Base-by-base conservation (phyloP, 2,113 vertebrate genomes). In the Corynorhinus townsendii region DNA sequence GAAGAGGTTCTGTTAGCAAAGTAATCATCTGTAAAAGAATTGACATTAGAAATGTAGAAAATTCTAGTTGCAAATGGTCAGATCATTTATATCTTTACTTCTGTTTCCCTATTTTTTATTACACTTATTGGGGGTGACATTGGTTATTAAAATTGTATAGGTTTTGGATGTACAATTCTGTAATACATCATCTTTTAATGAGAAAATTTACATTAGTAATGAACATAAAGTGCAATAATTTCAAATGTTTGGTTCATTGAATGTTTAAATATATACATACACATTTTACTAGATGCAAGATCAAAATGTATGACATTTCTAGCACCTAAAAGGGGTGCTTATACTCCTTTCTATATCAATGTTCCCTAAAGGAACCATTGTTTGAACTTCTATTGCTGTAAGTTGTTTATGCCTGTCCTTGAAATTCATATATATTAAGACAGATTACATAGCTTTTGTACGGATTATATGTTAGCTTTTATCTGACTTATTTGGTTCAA, bases 21-120 rank as follows among this genome's bases (percentile, higher is more conserved):
- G n/a, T 79, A 93, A 86, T n/a, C 73, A 91, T 90, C 45, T 94
- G 69, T 71, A 84, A 93, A 95, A 54, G 15, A 83, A 76, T 22
- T 79, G 59, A 68, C 75, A 54, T 38, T 35, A 72, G 43, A 59
- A 66, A 86, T 86, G 16, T 73, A 82, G 76, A 88, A 83, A 93
- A 77, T 43, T 82, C 5, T 76, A 75, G 38, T 71, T 91, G 62
- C 20, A 94, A 89, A 76, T 87, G 75, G 56, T 84, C 56, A 49
- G 20, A 75, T 43, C 30, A 15, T 86, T 91, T 72, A 84, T 54
- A 76, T 40, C 38, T 91, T 87, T 86, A 75, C 11, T 86, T 86
- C 4, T 47, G 84, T 89, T 86, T 86, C 3, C 64, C 8, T 68
- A n/a, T 68, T 68, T n/a, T 66, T 68, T 64, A 33, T 64, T 64